A percentile compares a stretch with the other conserved stretches of the same genome.
phyloP scores from a whole-genome alignment of 2,888 invertebrate species.

The Zaprionus bogoriensis region DNA sequence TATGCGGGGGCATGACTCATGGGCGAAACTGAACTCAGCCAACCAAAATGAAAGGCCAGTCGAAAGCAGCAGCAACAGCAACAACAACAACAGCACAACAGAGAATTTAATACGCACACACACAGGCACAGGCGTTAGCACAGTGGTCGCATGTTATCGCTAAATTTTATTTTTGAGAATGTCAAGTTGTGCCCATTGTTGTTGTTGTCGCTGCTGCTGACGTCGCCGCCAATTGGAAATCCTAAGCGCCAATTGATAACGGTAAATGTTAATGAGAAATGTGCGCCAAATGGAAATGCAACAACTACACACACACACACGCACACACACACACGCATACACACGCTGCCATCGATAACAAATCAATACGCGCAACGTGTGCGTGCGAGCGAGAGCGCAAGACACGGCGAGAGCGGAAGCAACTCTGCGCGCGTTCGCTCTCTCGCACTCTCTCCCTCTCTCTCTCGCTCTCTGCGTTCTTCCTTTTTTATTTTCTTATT shows the following conservation, averaged over 20 bases:
- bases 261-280: slow-evolving; percentile 55
- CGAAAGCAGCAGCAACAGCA: slow-evolving; percentile 14
- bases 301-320: slow-evolving; percentile 27
- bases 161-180: slow-evolving; percentile 30
- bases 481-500: background rate
- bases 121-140: slow-evolving; percentile 8
- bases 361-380: slow-evolving; percentile 26
- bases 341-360: slow-evolving; percentile 22
- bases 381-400: slow-evolving; percentile 1
- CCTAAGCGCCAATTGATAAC: slow-evolving; percentile 56
- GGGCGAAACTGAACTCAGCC: slow-evolving; percentile 54
- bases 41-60: slow-evolving; percentile 63
- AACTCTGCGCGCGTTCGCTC: background rate
- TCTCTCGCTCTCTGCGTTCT: background rate
- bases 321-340: slow-evolving; percentile 2
- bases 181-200: slow-evolving; percentile 33
- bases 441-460: background rate
- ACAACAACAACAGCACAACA: slow-evolving; percentile 17
- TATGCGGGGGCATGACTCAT: slow-evolving; percentile 46
- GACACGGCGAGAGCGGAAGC: background rate
- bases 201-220: slow-evolving; percentile 13
- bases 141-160: slow-evolving; percentile 35
- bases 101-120: slow-evolving; percentile 1
- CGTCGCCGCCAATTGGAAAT: slow-evolving; percentile 45
- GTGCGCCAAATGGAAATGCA: slow-evolving; percentile 48